Evolutionary conservation across 2,888 invertebrate species (phyloP).

Genomic region (Sceliomorpha sp.): DNA sequence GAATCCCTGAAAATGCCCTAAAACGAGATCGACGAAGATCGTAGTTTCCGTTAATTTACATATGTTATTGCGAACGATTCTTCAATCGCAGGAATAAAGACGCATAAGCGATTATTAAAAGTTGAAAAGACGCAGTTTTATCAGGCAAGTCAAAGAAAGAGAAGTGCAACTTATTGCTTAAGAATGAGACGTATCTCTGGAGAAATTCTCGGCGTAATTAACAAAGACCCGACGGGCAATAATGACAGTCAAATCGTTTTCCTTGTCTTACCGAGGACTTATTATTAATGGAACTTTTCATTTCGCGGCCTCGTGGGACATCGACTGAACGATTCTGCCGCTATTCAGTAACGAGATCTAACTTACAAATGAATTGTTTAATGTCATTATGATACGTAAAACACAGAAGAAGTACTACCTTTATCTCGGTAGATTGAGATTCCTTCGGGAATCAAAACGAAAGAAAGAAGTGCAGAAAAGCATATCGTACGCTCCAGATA

Average conservation of each 20-base stretch:
- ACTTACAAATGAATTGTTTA: constrained; percentile 56
- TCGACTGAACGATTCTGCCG: constrained; percentile 26
- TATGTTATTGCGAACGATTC: constrained; percentile 29
- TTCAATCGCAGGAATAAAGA: constrained; percentile 22
- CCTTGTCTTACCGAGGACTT: constrained; percentile 23
- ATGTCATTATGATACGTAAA: constrained; percentile 48
- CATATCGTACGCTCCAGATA: not conserved
- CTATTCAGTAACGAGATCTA: constrained; percentile 41
- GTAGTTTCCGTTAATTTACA: constrained; percentile 34
- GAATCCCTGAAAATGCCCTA: too few species aligned
- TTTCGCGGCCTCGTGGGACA: constrained; percentile 25
- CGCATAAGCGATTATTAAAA: constrained; percentile 34
- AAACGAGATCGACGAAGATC: too few species aligned
- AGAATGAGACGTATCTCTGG: constrained; percentile 46
- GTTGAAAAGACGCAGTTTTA: constrained; percentile 40
- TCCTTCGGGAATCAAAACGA: constrained; percentile 30
- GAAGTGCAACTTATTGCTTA: constrained; percentile 30
- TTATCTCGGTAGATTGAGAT: constrained; percentile 43
- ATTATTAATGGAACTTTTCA: constrained; percentile 55
- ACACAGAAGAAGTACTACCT: constrained; percentile 36
- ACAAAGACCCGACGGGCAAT: constrained; percentile 61
- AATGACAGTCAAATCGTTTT: constrained; percentile 59
- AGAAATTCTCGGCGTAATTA: constrained; percentile 64
- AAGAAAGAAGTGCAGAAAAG: constrained; percentile 32
- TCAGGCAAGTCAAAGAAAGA: constrained; percentile 20